Conservation (phyloP, 2,113 vertebrate genomes). For the Sporophila hypoxantha region DNA sequence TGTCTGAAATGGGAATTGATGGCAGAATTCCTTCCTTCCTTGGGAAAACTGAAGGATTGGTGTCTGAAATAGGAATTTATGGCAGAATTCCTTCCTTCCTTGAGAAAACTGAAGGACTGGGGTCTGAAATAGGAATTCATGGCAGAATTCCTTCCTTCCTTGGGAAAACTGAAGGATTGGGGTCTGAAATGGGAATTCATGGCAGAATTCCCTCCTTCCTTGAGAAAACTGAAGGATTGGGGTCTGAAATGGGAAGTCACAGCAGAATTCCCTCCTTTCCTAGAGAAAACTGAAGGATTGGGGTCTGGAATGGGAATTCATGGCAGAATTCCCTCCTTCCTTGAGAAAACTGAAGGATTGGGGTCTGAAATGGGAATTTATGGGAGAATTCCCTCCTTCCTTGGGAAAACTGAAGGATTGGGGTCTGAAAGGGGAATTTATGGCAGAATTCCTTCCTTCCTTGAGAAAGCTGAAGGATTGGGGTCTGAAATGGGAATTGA, state of each 20-base stretch:
- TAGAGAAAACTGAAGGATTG: neutral
- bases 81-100: neutral
- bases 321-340: neutral
- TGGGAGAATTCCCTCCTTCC: neutral
- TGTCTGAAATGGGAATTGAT: neutral
- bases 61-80: neutral
- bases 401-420: neutral
- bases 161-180: neutral
- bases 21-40: neutral
- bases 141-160: neutral
- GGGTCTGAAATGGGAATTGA: neutral
- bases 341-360: neutral
- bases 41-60: neutral
- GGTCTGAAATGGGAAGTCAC: neutral
- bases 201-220: neutral
- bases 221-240: neutral
- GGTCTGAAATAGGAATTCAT: neutral
- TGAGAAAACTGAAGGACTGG: neutral
- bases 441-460: neutral
- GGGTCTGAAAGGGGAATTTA: no score
- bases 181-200: neutral
- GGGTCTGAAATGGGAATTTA: neutral
- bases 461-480: neutral
- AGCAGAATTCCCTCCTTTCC: neutral
- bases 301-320: neutral